Conservation (phyloP, 2,113 vertebrate genomes). For the Penelope pileata region DNA sequence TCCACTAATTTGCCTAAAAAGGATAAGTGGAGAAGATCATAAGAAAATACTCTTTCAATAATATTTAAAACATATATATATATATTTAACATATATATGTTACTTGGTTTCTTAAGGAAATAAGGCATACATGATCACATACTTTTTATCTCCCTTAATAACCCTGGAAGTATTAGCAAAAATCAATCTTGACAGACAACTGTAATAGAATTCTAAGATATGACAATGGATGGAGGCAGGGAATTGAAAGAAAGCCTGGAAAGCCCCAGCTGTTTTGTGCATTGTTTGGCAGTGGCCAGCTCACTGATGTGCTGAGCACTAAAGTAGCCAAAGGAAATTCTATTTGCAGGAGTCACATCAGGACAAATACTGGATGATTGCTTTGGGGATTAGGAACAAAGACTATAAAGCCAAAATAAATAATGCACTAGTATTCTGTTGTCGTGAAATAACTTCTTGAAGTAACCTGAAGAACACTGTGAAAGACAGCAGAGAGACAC, state of each 20-base stretch:
- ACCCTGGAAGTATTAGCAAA: neutral
- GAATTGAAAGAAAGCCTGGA: neutral
- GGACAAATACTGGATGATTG: neutral
- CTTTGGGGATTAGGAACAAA: neutral
- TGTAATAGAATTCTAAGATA: neutral
- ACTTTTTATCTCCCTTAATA: neutral
- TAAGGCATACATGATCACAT: neutral
- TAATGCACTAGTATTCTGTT: neutral
- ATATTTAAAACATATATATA: neutral
- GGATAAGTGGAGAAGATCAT: neutral
- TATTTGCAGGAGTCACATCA: neutral
- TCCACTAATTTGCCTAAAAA: neutral
- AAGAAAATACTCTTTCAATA: neutral
- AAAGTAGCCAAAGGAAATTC: neutral
- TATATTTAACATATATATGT: neutral
- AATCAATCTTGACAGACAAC: neutral
- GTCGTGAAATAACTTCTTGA: neutral
- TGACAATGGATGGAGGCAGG: neutral
- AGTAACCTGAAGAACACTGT: neutral
- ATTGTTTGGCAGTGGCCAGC: neutral
- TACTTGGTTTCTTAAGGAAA: neutral
- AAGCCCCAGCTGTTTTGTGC: neutral
- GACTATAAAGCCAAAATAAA: neutral
- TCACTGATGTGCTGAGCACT: neutral
- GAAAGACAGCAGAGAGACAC: neutral